phyloP scores from a whole-genome alignment of 64 coral and sea anemone genomes.

The Platygyra sinensis region DNA sequence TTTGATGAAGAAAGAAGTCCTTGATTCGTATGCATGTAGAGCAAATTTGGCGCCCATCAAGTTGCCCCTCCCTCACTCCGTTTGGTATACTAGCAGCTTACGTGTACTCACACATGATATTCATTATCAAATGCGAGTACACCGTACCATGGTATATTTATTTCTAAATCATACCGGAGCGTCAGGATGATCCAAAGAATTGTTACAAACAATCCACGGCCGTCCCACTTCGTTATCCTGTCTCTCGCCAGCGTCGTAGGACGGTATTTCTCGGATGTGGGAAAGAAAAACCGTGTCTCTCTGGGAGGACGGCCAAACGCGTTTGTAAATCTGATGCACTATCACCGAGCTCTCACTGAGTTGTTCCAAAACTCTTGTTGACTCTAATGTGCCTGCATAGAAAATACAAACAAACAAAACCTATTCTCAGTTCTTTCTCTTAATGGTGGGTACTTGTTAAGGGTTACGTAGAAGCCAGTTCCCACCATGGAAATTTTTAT shows the following conservation, averaged over 20 bases:
- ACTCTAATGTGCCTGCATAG: slow-evolving; percentile 79
- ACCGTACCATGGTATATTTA: too few relatives aligned
- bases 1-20: too few relatives aligned
- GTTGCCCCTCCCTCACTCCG: too few relatives aligned
- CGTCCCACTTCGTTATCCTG: slow-evolving; percentile 93
- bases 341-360: slow-evolving; percentile 87
- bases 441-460: neutral
- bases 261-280: slow-evolving; percentile 82
- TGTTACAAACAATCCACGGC: slow-evolving; percentile 92
- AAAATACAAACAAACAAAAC: neutral
- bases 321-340: slow-evolving; percentile 92
- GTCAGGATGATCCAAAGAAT: slow-evolving; percentile 85
- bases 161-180: slow-evolving; percentile 55
- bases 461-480: too few relatives aligned
- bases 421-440: neutral
- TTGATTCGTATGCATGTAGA: too few relatives aligned
- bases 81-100: too few relatives aligned
- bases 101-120: too few relatives aligned
- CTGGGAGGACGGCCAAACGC: slow-evolving; percentile 96
- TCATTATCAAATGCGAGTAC: neutral
- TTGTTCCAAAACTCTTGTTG: slow-evolving; percentile 64
- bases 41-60: too few relatives aligned
- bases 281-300: slow-evolving; percentile 91
- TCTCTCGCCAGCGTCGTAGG: slow-evolving; percentile 61
- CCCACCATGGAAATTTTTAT: too few relatives aligned